Base-by-base conservation (phyloP, 2,797 vertebrate genomes). In the Sarcoramphus papa region DNA sequence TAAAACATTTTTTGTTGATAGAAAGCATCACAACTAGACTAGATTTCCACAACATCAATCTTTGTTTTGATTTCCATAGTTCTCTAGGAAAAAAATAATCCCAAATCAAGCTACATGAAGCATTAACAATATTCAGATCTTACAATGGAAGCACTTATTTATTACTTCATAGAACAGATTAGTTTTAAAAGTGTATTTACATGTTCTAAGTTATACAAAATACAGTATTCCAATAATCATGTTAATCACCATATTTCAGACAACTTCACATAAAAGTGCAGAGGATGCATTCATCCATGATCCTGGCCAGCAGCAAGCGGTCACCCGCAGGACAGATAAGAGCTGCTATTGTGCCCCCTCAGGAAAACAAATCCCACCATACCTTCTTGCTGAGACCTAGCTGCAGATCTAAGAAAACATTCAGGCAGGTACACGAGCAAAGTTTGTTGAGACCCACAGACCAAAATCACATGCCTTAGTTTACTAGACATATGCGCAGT, bases 141-240 rank as follows among this genome's bases (percentile, higher is more conserved):
- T 97, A 96, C 95, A 97, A 93, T 96, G 96, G 96, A 97, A 97
- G 96, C 96, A 97, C 95, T 96, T 97, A 96, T 95, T 96, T 97
- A 94, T 97, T 97, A 97, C 94, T 97, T 97, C 94, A 97, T 93
- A 95, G 93, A 95, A 97, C 95, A 97, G 92, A 96, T 96, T 96
- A 91, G 90, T 97, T 97, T 97, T 93, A 91, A 95, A 97, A 97
- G 94, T 97, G 92, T 97, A 97, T 97, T 96, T 97, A 97, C 97
- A 97, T 73, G 33, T 92, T 93, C 92, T 95, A 94, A 94, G 94
- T 97, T 91, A 97, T 97, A 97, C 96, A 97, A 97, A 97, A 97
- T 97, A 97, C 96, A 97, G 91, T 97, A 97, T 97, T 97, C 85
- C 95, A 97, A 97, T 95, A 96, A 93, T 91, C 82, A 96, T 94